phyloP scores from a whole-genome alignment of 2,797 vertebrate species.

The Rhinella marina region DNA sequence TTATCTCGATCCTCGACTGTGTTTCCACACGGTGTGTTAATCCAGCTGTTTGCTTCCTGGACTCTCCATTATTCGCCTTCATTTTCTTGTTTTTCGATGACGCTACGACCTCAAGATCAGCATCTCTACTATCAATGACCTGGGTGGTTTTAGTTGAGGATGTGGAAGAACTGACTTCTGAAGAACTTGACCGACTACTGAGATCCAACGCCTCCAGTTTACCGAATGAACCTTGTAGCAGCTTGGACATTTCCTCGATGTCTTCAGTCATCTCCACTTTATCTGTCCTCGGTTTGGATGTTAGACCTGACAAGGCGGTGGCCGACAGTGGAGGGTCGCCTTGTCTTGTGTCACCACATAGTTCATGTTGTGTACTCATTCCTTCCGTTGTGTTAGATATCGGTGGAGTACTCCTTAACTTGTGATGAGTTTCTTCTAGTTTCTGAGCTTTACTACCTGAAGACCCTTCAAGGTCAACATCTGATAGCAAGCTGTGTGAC shows the following conservation, averaged over 20 bases:
- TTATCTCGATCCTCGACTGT: background rate
- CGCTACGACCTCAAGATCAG: background rate
- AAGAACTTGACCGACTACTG: background rate
- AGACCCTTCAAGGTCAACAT: background rate
- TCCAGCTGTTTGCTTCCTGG: background rate
- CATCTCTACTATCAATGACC: background rate
- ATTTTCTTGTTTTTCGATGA: background rate
- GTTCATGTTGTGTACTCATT: background rate
- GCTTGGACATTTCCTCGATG: slow-evolving; percentile 26
- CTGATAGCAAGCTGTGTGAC: too few species aligned
- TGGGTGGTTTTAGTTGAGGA: background rate
- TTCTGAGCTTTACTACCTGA: background rate
- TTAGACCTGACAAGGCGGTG: slow-evolving; percentile 63
- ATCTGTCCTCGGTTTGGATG: background rate
- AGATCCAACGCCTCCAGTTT: slow-evolving; percentile 47
- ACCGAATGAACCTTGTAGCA: slow-evolving; percentile 65
- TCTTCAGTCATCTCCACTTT: background rate
- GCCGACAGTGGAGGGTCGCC: slow-evolving; percentile 30
- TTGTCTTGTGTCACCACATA: background rate
- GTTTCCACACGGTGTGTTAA: background rate
- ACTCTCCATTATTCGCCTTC: background rate
- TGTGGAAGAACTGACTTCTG: background rate
- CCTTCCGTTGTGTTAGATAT: background rate
- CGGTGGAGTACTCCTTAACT: background rate
- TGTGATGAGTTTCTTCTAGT: background rate